Evolutionary conservation across 2,797 vertebrate species (phyloP).

Genomic region (Diplodus puntazzo): DNA sequence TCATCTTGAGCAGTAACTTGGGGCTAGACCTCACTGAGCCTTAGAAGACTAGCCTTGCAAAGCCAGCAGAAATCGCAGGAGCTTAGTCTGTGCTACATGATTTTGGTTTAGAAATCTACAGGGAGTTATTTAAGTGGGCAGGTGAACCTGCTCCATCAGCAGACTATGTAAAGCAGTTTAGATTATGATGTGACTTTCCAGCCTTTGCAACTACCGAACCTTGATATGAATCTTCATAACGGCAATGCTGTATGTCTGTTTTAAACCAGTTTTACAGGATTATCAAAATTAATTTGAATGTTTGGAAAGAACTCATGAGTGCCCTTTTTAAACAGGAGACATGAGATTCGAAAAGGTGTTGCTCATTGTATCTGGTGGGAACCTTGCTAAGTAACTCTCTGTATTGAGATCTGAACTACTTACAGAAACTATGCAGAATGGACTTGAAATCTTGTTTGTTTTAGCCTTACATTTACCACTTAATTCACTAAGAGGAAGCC

Average conservation of each 20-base stretch:
- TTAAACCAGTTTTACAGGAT: not conserved
- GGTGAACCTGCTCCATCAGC: not conserved
- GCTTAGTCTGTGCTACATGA: conserved; percentile 7
- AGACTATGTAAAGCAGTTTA: not conserved
- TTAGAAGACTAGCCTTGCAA: conserved; percentile 13
- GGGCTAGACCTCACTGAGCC: not conserved
- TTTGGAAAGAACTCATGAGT: not conserved
- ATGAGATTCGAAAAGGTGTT: not conserved
- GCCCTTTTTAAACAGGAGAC: not conserved
- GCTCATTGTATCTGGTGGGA: not conserved
- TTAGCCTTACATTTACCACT: conserved; percentile 3
- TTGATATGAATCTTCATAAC: not conserved
- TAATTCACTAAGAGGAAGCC: not conserved
- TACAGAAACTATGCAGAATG: not conserved
- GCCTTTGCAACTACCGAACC: not conserved
- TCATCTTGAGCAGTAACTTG: not conserved
- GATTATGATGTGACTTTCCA: conserved; percentile 5
- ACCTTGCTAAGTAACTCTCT: conserved; percentile 3
- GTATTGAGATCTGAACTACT: not conserved
- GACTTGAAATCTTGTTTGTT: conserved; percentile 1
- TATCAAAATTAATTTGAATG: not conserved
- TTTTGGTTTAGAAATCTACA: conserved; percentile 23
- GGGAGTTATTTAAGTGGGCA: not conserved
- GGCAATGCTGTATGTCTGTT: not conserved
- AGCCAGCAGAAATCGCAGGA: conserved; percentile 3